Evolutionary conservation across 2,113 vertebrate species (phyloP), one percentile per base, ranked within the genome.

Genomic region (Paedocypris sp.): DNA sequence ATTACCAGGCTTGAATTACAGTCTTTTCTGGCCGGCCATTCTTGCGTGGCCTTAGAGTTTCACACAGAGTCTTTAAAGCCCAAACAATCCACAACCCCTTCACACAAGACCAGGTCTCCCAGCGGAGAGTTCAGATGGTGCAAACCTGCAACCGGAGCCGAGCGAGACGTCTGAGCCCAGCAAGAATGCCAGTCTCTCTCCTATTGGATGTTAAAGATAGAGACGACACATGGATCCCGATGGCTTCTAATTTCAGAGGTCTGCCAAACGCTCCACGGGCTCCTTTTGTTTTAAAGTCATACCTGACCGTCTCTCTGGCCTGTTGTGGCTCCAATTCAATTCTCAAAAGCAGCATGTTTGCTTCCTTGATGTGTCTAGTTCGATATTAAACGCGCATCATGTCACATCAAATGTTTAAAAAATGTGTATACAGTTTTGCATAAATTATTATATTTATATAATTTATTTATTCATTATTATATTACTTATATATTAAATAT

Each of bases 141-240:
- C 39, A 41, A 39, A 42, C 35, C 35, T 87, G 85, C 78, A 87
- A 90, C 88, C 88, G 87, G 91, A 86, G 82, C 82, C 77, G 71
- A 79, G 61, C 36, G 77, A 77, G 74, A 85, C 80, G 79, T 86
- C 83, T 80, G 85, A 87, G 87, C 90, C 78, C 78, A 67, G 65
- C 77, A 90, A 89, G 94, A 96, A 97, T 95, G 92, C 86, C 77
- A 88, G 88, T 88, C 85, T 85, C 80, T 88, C 88, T 89, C 85
- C n/a, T n/a, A 79, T 88, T 90, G 86, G 84, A 86, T 87, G 93
- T 94, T 97, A 97, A 94, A 97, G 91, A 97, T 97, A 97, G 93
- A 88, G 81, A 54, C 88, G 76, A 84, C 79, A 63, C 69, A 85
- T 77, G 80, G 77, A 76, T 80, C 75, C 77, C 79, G 78, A 83